These are phyloP conservation scores for Oreamnos americanus DNA, from an alignment of 2,113 vertebrate species.

Conservation along the genomic window DNA sequence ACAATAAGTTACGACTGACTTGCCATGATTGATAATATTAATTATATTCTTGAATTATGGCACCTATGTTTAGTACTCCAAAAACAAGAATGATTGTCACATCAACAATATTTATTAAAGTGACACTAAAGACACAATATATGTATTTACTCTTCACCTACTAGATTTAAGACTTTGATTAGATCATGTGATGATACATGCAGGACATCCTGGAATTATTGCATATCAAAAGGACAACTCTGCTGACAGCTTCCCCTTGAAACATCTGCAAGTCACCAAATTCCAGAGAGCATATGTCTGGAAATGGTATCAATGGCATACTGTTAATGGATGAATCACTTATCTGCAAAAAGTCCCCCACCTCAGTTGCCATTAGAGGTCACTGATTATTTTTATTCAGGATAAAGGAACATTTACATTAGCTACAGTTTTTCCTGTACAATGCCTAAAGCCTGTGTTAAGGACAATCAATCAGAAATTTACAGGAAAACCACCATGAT, in stretches of 20 bases:
- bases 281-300: conserved; percentile 34
- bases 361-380: background rate
- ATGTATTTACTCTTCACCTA: conserved; percentile 37
- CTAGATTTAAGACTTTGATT: conserved; percentile 55
- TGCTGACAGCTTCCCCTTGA: conserved; percentile 25
- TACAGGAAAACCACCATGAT: background rate
- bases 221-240: conserved; percentile 40
- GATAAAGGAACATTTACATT: background rate
- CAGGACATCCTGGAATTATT: background rate
- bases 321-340: conserved; percentile 23
- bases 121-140: conserved; percentile 36
- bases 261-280: conserved; percentile 34
- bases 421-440: background rate
- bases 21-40: conserved; percentile 52
- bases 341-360: background rate
- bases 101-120: conserved; percentile 46
- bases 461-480: background rate
- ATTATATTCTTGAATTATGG: conserved; percentile 39
- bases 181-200: conserved; percentile 36
- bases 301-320: conserved; percentile 24
- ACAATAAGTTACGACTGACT: conserved; percentile 40
- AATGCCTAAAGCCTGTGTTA: background rate
- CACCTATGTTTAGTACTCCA: background rate
- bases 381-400: conserved; percentile 24
- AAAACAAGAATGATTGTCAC: conserved; percentile 14